These are phyloP conservation scores for Epinephelus malabaricus DNA, from an alignment of 2,797 vertebrate genomes.

Conservation along the genomic window DNA sequence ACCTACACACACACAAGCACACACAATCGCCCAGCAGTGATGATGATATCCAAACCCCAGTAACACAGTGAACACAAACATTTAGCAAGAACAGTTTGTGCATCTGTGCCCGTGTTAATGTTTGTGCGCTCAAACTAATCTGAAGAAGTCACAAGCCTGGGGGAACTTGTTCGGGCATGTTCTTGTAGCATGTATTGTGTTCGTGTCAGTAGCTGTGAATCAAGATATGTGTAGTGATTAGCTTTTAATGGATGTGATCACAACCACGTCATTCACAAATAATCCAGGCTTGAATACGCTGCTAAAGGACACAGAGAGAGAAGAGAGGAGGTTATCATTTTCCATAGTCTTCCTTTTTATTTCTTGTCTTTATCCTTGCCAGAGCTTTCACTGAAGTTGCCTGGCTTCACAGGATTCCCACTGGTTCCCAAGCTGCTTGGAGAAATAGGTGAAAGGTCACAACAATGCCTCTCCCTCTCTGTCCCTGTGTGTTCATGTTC, in stretches of 20 bases:
- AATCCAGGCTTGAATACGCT: background rate
- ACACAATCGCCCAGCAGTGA: slow-evolving; percentile 42
- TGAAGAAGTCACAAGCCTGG: slow-evolving; percentile 17
- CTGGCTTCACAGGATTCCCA: slow-evolving; percentile 55
- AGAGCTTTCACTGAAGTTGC: slow-evolving; percentile 31
- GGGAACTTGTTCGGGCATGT: slow-evolving; percentile 21
- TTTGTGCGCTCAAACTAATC: slow-evolving; percentile 38
- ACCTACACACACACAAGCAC: background rate
- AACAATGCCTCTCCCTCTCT: slow-evolving; percentile 5
- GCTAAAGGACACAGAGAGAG: slow-evolving; percentile 2
- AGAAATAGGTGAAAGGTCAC: slow-evolving; percentile 78
- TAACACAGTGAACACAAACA: slow-evolving; percentile 63
- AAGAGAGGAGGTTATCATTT: slow-evolving; percentile 11
- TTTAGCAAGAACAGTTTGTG: slow-evolving; percentile 58
- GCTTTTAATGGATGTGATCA: background rate
- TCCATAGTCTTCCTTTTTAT: background rate
- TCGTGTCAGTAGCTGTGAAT: background rate
- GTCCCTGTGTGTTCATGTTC: slow-evolving; percentile 25
- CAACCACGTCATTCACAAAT: background rate
- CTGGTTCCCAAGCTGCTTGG: slow-evolving; percentile 53
- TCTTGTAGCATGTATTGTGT: background rate
- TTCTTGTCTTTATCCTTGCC: background rate
- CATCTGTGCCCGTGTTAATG: slow-evolving; percentile 43
- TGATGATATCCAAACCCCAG: slow-evolving; percentile 56
- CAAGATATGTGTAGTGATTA: background rate